Percentiles rank a stretch among this genome's conserved stretches.
Evolutionary conservation across 1,140 invertebrate species (phyloP).

Genomic region (Tribolium madens): DNA sequence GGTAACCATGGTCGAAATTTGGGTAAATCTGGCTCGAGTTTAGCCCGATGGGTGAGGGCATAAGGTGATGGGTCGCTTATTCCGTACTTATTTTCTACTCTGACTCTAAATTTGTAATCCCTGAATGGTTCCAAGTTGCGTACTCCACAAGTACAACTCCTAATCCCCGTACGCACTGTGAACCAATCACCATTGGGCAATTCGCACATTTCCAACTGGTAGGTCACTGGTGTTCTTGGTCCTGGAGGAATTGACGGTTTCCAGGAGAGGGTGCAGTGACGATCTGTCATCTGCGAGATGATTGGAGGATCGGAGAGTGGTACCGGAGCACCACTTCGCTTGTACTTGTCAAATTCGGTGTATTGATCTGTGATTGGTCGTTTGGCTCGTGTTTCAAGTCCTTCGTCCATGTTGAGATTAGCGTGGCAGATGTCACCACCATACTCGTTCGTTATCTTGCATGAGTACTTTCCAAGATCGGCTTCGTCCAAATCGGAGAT

Average conservation of each 20-base stretch:
- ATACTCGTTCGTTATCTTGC: slow-evolving; percentile 85
- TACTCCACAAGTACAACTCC: slow-evolving; percentile 88
- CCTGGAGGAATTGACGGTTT: slow-evolving; percentile 87
- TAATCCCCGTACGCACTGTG: slow-evolving; percentile 82
- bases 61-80: slow-evolving; percentile 95
- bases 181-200: slow-evolving; percentile 91
- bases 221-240: slow-evolving; percentile 88
- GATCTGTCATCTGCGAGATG: slow-evolving; percentile 89
- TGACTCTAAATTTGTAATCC: slow-evolving; percentile 92
- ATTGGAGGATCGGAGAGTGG: slow-evolving; percentile 89
- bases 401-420: slow-evolving; percentile 81
- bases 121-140: slow-evolving; percentile 85
- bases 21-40: slow-evolving; percentile 83
- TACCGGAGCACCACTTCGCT: slow-evolving; percentile 82
- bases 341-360: slow-evolving; percentile 85
- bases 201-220: slow-evolving; percentile 93
- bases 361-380: slow-evolving; percentile 84
- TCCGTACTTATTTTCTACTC: slow-evolving; percentile 97
- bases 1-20: slow-evolving; percentile 84
- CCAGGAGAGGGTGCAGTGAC: slow-evolving; percentile 89
- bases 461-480: slow-evolving; percentile 86
- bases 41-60: slow-evolving; percentile 83
- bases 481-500: slow-evolving; percentile 78
- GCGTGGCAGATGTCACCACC: slow-evolving; percentile 87
- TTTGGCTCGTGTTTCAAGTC: slow-evolving; percentile 76